Evolutionary conservation across 53 echinoderm and acorn worm genomes (phyloP).

Genomic region (Patiria pectinifera): DNA sequence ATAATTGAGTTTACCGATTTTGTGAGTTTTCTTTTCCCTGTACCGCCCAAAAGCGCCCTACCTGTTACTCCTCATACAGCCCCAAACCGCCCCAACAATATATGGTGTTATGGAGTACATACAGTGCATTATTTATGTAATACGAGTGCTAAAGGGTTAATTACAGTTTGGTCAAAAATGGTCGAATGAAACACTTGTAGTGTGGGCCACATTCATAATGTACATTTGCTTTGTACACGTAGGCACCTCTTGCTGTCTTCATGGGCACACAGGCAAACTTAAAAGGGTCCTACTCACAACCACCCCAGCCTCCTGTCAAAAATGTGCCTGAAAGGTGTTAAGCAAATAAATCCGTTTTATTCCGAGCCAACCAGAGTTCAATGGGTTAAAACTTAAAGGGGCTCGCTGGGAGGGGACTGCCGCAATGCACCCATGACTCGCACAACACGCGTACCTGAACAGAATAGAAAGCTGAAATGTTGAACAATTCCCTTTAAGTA

Average conservation of each 20-base stretch:
- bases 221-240: background rate
- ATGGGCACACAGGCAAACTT: background rate
- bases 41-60: no score
- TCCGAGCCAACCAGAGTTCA: conserved; percentile 29
- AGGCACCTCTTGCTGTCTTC: background rate
- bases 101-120: no score
- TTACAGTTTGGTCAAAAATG: no score
- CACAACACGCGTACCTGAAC: background rate
- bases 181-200: no score
- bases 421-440: background rate
- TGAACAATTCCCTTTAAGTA: background rate
- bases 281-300: background rate
- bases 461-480: background rate
- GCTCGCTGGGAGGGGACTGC: background rate
- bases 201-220: no score
- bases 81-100: no score
- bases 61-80: no score
- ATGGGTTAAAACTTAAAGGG: conserved; percentile 31
- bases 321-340: conserved; percentile 38
- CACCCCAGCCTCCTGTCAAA: background rate
- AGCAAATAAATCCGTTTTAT: conserved; percentile 27
- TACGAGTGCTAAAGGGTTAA: no score
- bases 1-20: no score
- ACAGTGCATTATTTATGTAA: no score
- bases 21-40: no score